phyloP scores from a whole-genome alignment of 2,888 invertebrate genomes.

The Papilio demoleus region DNA sequence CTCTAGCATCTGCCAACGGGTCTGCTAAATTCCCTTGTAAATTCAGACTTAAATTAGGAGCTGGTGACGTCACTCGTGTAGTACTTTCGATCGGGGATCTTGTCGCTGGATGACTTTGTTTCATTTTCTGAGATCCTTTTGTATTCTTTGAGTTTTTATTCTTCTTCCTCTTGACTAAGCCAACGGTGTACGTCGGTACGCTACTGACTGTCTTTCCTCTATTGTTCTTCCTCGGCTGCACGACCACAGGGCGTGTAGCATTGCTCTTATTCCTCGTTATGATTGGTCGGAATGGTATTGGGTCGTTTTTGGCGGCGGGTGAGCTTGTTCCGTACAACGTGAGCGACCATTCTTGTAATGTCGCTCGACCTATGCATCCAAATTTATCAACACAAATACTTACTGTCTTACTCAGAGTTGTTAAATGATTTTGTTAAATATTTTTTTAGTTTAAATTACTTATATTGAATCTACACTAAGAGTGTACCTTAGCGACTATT shows the following conservation, averaged over 20 bases:
- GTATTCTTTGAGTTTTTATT: constrained; percentile 83
- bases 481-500: background rate
- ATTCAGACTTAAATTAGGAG: constrained; percentile 73
- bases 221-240: constrained; percentile 73
- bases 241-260: constrained; percentile 73
- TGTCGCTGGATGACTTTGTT: constrained; percentile 81
- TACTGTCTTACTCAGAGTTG: background rate
- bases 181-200: constrained; percentile 75
- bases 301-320: constrained; percentile 85
- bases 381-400: constrained; percentile 18
- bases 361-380: constrained; percentile 88
- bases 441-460: too few relatives aligned
- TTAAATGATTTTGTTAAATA: too few relatives aligned
- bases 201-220: constrained; percentile 70
- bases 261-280: constrained; percentile 73
- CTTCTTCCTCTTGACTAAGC: constrained; percentile 80
- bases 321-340: constrained; percentile 94
- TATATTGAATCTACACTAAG: background rate
- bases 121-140: constrained; percentile 78
- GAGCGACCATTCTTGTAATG: constrained; percentile 96
- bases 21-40: constrained; percentile 71
- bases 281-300: constrained; percentile 78
- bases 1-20: constrained; percentile 72
- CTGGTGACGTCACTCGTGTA: constrained; percentile 66
- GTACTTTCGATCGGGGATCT: constrained; percentile 82